Conservation (phyloP, 2,113 vertebrate genomes). For the Oriolus oriolus region DNA sequence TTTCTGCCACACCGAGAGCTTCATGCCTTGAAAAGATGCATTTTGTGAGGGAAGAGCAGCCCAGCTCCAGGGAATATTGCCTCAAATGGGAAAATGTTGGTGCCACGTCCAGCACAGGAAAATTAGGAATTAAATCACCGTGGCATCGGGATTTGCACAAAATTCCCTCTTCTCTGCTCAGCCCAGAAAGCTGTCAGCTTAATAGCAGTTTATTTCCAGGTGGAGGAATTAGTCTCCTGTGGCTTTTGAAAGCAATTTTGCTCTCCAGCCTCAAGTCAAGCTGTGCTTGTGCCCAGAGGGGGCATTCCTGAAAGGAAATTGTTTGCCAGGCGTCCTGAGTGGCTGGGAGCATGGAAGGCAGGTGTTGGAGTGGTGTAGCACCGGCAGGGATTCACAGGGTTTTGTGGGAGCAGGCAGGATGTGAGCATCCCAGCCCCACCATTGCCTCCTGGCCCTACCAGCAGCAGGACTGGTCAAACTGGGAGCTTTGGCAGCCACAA, state of each 20-base stretch:
- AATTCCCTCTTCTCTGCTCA: not conserved
- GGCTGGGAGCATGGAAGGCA: not conserved
- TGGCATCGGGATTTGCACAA: not conserved
- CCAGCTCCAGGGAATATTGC: rapidly evolving
- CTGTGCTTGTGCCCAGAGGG: not conserved
- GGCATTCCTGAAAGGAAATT: not conserved
- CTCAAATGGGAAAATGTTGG: not conserved
- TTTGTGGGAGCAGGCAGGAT: not conserved
- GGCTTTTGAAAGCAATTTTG: conserved; percentile 6
- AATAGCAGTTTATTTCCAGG: not conserved
- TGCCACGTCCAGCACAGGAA: not conserved
- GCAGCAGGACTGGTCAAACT: not conserved
- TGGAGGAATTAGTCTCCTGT: not conserved
- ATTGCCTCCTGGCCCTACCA: not conserved
- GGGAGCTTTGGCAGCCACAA: not conserved
- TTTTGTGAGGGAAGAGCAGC: not conserved
- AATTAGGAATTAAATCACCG: not conserved
- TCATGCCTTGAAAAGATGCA: not conserved
- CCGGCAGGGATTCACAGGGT: not conserved
- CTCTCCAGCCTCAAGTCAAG: not conserved
- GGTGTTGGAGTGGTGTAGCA: not conserved
- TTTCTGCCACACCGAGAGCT: not conserved
- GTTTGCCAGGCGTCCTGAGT: not conserved
- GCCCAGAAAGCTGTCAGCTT: not conserved
- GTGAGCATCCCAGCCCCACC: not conserved